A percentile compares a stretch with the other conserved stretches of the same genome.
Conservation (phyloP, 2,797 vertebrate species). For the Pagetopsis macropterus region DNA sequence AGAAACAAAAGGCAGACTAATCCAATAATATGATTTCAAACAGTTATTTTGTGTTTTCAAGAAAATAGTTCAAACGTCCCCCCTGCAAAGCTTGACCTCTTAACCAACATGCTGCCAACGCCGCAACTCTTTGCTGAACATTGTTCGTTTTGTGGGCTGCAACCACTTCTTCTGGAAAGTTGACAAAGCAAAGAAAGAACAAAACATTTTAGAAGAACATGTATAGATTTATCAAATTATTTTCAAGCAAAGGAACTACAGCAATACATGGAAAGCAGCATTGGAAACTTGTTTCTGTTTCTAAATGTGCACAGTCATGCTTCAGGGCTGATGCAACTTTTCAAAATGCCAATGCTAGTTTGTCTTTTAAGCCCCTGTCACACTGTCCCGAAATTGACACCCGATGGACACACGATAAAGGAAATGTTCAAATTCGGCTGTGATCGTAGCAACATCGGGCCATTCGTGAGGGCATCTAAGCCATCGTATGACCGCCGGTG, state of each 20-base stretch:
- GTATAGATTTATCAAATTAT: conserved; percentile 14
- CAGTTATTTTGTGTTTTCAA: neutral
- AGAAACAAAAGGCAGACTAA: conserved; percentile 43
- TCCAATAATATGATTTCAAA: conserved; percentile 34
- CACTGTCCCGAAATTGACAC: no score
- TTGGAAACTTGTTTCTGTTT: conserved; percentile 1
- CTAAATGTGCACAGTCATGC: neutral
- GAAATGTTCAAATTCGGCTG: no score
- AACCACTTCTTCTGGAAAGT: neutral
- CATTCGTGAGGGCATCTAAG: no score
- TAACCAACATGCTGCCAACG: conserved; percentile 7
- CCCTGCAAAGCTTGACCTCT: conserved; percentile 36
- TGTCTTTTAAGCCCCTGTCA: no score
- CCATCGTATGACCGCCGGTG: no score
- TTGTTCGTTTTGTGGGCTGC: neutral
- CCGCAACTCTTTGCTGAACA: neutral
- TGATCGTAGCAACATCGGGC: no score
- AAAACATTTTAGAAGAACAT: conserved; percentile 22
- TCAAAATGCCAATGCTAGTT: conserved; percentile 15
- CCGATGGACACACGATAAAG: no score
- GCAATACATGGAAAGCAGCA: conserved; percentile 37
- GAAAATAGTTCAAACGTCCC: conserved; percentile 10
- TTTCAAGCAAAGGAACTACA: conserved; percentile 23
- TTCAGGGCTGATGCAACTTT: conserved; percentile 9
- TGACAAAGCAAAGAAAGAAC: conserved; percentile 10